These are phyloP conservation scores for Glaucomys volans DNA, from an alignment of 2,113 vertebrate species.

Conservation along the genomic window DNA sequence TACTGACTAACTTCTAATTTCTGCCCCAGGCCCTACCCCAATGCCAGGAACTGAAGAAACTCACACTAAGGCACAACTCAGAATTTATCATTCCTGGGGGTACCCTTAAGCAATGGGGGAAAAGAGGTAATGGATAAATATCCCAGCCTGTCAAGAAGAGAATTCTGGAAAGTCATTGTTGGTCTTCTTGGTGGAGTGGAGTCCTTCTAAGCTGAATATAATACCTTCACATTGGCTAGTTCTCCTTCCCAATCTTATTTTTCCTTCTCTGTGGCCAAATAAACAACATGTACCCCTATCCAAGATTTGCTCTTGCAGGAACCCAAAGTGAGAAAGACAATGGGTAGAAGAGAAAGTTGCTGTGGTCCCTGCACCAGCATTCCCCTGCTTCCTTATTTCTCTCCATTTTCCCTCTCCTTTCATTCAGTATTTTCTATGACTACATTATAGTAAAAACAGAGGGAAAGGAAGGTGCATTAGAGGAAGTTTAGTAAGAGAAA, in stretches of 20 bases:
- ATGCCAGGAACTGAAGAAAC: not conserved
- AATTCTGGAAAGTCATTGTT: not conserved
- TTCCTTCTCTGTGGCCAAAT: not conserved
- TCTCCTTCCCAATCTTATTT: not conserved
- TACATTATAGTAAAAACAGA: conserved; percentile 21
- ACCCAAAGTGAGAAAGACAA: not conserved
- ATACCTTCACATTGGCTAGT: not conserved
- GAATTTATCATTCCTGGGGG: not conserved
- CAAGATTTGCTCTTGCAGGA: not conserved
- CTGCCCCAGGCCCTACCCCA: not conserved
- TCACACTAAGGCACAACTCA: not conserved
- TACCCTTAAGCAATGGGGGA: not conserved
- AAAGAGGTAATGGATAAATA: not conserved
- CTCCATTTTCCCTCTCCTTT: not conserved
- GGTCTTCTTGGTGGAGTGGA: not conserved
- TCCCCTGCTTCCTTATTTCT: not conserved
- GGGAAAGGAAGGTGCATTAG: not conserved
- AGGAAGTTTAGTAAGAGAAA: not conserved
- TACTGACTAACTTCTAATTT: not conserved
- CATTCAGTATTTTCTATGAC: not conserved
- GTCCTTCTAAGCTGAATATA: not conserved
- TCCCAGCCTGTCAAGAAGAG: not conserved
- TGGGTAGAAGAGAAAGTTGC: not conserved
- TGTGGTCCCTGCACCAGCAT: not conserved
- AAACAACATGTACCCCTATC: not conserved